Percentiles rank a stretch among this genome's conserved stretches.
Conservation (phyloP, 2,797 vertebrate genomes). For the Xyrichtys novacula region DNA sequence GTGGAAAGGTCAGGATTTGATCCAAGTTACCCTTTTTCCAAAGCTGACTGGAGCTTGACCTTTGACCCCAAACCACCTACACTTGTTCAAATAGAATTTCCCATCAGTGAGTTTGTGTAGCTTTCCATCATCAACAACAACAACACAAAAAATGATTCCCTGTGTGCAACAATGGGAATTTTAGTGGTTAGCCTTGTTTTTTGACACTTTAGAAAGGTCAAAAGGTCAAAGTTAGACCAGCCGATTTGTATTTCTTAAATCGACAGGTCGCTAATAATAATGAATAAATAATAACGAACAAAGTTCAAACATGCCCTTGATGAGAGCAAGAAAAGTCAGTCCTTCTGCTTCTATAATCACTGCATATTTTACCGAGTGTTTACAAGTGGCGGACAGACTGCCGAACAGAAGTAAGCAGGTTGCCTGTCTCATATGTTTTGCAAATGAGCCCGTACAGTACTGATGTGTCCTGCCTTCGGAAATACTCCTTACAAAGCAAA, state of each 20-base stretch:
- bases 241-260: no score
- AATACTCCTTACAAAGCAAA: conserved; percentile 67
- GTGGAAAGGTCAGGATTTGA: no score
- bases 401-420: conserved; percentile 65
- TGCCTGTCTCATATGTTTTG: conserved; percentile 73
- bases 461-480: conserved; percentile 60
- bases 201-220: not conserved
- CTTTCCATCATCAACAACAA: no score
- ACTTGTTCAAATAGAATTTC: no score
- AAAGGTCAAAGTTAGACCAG: no score
- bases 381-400: conserved; percentile 63
- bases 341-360: conserved; percentile 58
- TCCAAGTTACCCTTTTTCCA: no score
- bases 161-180: no score
- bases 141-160: no score
- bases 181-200: not conserved
- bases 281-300: conserved; percentile 35
- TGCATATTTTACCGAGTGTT: conserved; percentile 65
- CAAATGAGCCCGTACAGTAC: conserved; percentile 68
- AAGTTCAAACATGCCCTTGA: conserved; percentile 26
- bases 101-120: no score
- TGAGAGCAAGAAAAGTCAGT: conserved; percentile 41
- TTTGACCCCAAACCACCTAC: no score
- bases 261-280: no score
- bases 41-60: no score